phyloP scores from a whole-genome alignment of 1,140 invertebrate species.

The Megalonaias nervosa region DNA sequence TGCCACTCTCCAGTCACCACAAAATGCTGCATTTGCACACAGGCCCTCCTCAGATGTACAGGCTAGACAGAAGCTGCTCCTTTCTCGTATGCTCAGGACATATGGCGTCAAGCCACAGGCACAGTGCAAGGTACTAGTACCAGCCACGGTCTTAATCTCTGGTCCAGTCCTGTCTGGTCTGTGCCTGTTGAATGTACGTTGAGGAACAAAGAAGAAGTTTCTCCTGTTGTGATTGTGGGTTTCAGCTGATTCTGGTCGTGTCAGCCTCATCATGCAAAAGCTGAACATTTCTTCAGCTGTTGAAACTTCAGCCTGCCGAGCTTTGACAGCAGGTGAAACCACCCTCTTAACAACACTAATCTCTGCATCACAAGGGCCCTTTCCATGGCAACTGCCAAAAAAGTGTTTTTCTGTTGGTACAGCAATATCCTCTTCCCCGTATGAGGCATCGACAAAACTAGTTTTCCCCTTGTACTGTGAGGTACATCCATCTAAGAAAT shows the following conservation, averaged over 20 bases:
- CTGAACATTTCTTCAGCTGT: constrained; percentile 26
- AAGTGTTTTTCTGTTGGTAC: constrained; percentile 35
- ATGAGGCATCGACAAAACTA: constrained; percentile 28
- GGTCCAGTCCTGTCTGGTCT: constrained; percentile 7
- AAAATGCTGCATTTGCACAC: not conserved
- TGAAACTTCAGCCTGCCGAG: constrained; percentile 15
- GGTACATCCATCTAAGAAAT: constrained; percentile 40
- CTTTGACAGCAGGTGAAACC: constrained; percentile 14
- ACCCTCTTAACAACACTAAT: constrained; percentile 34
- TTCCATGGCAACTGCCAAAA: constrained; percentile 44
- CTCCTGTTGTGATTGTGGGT: constrained; percentile 10
- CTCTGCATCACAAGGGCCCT: constrained; percentile 43
- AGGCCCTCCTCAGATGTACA: constrained; percentile 7
- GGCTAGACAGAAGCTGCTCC: constrained; percentile 32
- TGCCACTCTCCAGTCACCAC: not conserved
- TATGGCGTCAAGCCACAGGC: constrained; percentile 19
- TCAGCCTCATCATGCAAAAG: constrained; percentile 5
- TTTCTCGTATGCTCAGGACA: constrained; percentile 10
- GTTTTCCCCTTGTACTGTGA: constrained; percentile 39
- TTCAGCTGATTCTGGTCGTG: not conserved
- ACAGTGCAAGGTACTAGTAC: constrained; percentile 17
- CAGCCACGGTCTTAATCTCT: not conserved
- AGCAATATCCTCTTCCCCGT: constrained; percentile 18
- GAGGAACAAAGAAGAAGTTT: constrained; percentile 28
- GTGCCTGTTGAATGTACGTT: constrained; percentile 12